Evolutionary conservation across 1,140 invertebrate species (phyloP), one percentile per base, ranked within the genome.

Genomic region (Battus philenor): DNA sequence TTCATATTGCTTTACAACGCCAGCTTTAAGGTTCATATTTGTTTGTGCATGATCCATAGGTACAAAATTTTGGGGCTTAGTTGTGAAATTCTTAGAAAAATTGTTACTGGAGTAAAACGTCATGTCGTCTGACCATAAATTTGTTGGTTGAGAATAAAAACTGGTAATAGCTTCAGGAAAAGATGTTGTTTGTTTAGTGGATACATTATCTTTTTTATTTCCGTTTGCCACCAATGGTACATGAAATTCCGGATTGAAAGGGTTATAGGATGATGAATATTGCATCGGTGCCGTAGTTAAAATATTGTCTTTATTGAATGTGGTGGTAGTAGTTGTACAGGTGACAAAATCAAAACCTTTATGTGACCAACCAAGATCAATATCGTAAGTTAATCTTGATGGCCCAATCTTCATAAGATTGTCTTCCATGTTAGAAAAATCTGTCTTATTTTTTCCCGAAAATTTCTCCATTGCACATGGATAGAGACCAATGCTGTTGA

Each of bases 381-480:
- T 82, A 53, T 85, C 81, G 22, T 85, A 85, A 9, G 81, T 82
- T 59, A 85, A 53, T 50, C 81, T 65, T 5, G 80, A 77, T n/a
- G 76, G 71, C 7, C 74, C 77, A 33, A 80, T 78, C 55, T 85
- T 85, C 75, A 85, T 85, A 18, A 85, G 49, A 45, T 77, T 80
- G 27, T 85, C 81, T 29, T 85, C 81, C 13, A 80, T 64, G 59
- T 72, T 81, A 20, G 63, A 46, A 53, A 56, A 82, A 32, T 85
- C 76, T 16, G 65, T 44, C 68, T 85, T 84, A 44, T 62, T 81
- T 75, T 85, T 85, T 1, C 62, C 56, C 3, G 73, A 36, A 54
- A 81, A 85, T 54, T 81, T 85, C 33, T 85, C 81, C 60, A 85
- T 77, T 12, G 81, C 81, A 53, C 81, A 85, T 8, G 81, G 81